Percentiles rank a stretch among this genome's conserved stretches.
These are phyloP conservation scores for Arizona elegans DNA, from an alignment of 2,113 vertebrate species.

Conservation along the genomic window DNA sequence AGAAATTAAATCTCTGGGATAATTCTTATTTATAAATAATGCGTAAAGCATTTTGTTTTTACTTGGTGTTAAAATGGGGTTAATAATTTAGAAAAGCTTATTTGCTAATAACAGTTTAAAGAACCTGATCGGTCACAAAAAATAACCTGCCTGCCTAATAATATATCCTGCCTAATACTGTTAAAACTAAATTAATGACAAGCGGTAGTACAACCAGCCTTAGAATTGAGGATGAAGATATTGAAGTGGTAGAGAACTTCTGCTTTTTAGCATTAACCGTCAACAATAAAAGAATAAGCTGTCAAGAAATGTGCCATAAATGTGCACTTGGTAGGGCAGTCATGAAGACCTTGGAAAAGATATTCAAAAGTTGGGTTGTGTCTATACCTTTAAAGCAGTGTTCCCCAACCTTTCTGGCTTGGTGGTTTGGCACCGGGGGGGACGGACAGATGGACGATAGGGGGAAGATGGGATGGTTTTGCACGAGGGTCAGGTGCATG, in stretches of 20 bases:
- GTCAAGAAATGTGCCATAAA: not conserved
- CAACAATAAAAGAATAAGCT: not conserved
- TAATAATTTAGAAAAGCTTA: not conserved
- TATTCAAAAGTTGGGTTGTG: not conserved
- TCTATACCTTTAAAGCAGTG: not conserved
- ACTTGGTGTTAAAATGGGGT: not conserved
- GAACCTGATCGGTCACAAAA: not conserved
- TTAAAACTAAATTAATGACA: not conserved
- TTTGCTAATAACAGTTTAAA: not conserved
- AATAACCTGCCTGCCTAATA: not conserved
- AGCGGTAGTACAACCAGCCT: not conserved
- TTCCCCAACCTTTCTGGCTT: too few relatives aligned
- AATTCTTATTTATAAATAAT: not conserved
- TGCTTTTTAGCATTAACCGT: not conserved
- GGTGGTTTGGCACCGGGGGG: too few relatives aligned
- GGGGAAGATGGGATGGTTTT: too few relatives aligned
- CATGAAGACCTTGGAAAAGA: not conserved
- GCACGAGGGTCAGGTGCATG: too few relatives aligned
- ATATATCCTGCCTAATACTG: not conserved
- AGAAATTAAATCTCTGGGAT: not conserved
- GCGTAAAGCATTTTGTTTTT: not conserved
- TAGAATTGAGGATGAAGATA: not conserved
- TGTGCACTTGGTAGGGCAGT: not conserved
- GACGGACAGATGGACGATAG: too few relatives aligned
- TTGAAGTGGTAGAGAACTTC: not conserved